Evolutionary conservation across 2,888 invertebrate genomes (phyloP), one percentile per base, ranked within the genome.

Genomic region (Catonia carolina): DNA sequence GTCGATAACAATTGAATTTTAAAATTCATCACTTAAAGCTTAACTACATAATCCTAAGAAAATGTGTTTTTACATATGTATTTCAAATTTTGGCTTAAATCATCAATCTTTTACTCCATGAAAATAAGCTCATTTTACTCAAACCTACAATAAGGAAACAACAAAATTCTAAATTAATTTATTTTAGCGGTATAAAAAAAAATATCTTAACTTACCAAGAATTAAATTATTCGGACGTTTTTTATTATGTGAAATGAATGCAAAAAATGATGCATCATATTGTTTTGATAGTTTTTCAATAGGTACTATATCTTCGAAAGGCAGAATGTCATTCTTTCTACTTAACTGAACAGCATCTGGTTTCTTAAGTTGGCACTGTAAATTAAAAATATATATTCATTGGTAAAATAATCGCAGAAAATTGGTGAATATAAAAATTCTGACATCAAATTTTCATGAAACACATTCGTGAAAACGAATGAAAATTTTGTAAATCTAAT

Each of bases 151-250:
- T n/a, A n/a, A n/a, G n/a, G n/a, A n/a, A n/a, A n/a, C n/a, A n/a
- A n/a, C n/a, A n/a, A n/a, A n/a, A n/a, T n/a, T n/a, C n/a, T n/a
- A n/a, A n/a, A n/a, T n/a, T n/a, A n/a, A n/a, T n/a, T n/a, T n/a
- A n/a, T n/a, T n/a, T n/a, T n/a, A n/a, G n/a, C n/a, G n/a, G n/a
- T n/a, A n/a, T n/a, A n/a, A n/a, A n/a, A n/a, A n/a, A n/a, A n/a
- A n/a, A n/a, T n/a, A n/a, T n/a, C n/a, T n/a, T n/a, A n/a, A 31
- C 62, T 68, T 66, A 76, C 95, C 96, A 53, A 97, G 70, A 27
- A 96, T 77, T 42, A 98, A 73, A 74, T 96, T 97, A 69, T 96
- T 83, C 0, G 97, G 97, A 12, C 96, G 78, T 71, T 99, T 99
- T 73, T 99, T 99, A 51, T 86, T 90, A 69, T 96, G 90, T 1